Conservation (phyloP, 2,113 vertebrate species). For the Hipposideros armiger region DNA sequence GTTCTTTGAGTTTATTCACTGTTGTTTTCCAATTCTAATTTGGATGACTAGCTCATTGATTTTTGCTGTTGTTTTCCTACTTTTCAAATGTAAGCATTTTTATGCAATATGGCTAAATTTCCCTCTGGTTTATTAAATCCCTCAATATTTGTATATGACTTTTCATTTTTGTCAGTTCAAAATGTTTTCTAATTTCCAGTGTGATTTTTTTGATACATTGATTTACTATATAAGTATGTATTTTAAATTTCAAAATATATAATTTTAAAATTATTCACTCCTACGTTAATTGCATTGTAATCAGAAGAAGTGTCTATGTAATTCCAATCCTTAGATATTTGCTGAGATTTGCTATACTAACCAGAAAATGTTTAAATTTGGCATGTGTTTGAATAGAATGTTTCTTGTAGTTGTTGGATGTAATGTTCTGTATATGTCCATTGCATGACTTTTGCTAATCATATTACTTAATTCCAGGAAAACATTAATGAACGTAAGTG, state of each 20-base stretch:
- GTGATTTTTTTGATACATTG: slow-evolving; percentile 10
- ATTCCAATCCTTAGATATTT: not conserved
- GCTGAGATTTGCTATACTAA: not conserved
- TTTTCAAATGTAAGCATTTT: slow-evolving; percentile 11
- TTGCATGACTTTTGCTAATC: not conserved
- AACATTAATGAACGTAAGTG: not conserved
- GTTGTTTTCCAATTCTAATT: not conserved
- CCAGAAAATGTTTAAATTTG: slow-evolving; percentile 21
- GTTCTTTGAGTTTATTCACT: slow-evolving; percentile 18
- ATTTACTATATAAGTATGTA: slow-evolving; percentile 16
- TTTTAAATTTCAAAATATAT: not conserved
- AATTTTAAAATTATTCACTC: not conserved
- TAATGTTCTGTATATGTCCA: not conserved
- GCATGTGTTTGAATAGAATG: not conserved
- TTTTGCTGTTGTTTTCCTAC: not conserved
- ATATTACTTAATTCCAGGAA: not conserved
- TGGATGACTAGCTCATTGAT: not conserved
- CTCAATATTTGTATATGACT: not conserved
- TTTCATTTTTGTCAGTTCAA: slow-evolving; percentile 41
- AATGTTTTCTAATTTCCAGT: slow-evolving; percentile 11
- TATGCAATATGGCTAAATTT: not conserved
- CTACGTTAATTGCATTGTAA: not conserved
- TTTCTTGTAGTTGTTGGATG: not conserved
- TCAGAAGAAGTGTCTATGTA: not conserved
- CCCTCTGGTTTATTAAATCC: not conserved